Percentiles rank a stretch among this genome's conserved stretches.
These are phyloP conservation scores for Nasonia longicornis DNA, from an alignment of 1,140 invertebrate species.

Conservation along the genomic window DNA sequence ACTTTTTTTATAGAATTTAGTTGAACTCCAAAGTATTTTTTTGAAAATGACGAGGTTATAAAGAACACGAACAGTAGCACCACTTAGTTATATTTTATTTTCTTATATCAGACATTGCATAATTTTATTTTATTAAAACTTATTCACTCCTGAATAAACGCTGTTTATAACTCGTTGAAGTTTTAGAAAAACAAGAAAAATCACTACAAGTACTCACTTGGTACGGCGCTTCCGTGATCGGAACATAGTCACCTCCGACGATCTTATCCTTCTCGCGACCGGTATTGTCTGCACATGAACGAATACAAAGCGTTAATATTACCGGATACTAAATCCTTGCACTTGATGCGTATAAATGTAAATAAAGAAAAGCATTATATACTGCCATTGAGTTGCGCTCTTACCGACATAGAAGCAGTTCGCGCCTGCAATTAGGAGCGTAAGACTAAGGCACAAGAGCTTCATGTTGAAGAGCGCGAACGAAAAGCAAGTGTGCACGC, in stretches of 20 bases:
- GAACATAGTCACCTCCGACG: constrained; percentile 37
- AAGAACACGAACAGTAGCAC: no score
- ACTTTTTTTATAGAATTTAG: no score
- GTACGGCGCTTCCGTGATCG: constrained; percentile 38
- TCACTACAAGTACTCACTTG: constrained; percentile 36
- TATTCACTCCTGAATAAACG: no score
- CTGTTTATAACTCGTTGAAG: no score
- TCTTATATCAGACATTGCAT: no score
- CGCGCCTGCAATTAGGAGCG: constrained; percentile 18
- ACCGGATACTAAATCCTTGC: not conserved
- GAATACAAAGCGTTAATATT: not conserved
- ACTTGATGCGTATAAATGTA: not conserved
- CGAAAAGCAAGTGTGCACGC: constrained; percentile 12
- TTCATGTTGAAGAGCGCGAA: constrained; percentile 35
- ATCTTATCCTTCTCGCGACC: constrained; percentile 22
- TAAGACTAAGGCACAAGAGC: constrained; percentile 16
- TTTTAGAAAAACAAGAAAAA: not conserved
- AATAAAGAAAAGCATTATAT: not conserved
- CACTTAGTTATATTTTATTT: not conserved
- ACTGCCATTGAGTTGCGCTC: not conserved
- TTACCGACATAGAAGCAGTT: constrained; percentile 35
- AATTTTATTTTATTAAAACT: no score
- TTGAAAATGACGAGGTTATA: no score
- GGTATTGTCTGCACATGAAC: not conserved
- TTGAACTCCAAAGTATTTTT: no score